Evolutionary conservation across 2,797 vertebrate species (phyloP).

Genomic region (Acanthurus leucopareius): DNA sequence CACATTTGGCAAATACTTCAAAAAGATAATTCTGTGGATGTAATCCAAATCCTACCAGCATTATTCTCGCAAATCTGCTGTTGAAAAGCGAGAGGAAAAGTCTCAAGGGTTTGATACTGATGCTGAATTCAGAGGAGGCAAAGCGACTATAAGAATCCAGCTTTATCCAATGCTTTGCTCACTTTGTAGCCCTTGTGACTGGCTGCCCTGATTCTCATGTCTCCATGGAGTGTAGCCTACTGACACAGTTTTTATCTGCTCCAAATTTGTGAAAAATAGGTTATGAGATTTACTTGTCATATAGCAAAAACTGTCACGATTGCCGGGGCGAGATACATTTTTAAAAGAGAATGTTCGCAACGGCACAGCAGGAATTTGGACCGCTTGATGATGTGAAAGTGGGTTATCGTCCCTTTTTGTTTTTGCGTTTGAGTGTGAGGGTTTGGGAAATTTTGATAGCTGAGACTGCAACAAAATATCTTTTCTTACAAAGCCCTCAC

Average conservation of each 20-base stretch:
- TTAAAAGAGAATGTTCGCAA: conserved; percentile 4
- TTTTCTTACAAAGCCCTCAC: conserved; percentile 2
- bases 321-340: conserved; percentile 6
- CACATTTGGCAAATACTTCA: conserved; percentile 47
- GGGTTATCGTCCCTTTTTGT: neutral
- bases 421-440: neutral
- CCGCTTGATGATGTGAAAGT: conserved; percentile 16
- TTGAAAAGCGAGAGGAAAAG: conserved; percentile 14
- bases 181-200: conserved; percentile 42
- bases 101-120: conserved; percentile 39
- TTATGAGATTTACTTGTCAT: conserved; percentile 44
- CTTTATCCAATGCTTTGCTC: conserved; percentile 19
- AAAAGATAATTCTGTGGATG: conserved; percentile 27
- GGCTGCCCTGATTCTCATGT: conserved; percentile 69
- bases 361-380: neutral
- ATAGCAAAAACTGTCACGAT: conserved; percentile 14
- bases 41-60: conserved; percentile 60
- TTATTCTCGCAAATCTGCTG: conserved; percentile 35
- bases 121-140: conserved; percentile 25
- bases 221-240: conserved; percentile 75
- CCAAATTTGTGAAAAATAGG: conserved; percentile 47
- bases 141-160: conserved; percentile 25
- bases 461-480: neutral
- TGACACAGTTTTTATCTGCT: conserved; percentile 82
- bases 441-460: neutral